Base-by-base conservation (phyloP, 2,797 vertebrate genomes). In the Rhinoraja longicauda region DNA sequence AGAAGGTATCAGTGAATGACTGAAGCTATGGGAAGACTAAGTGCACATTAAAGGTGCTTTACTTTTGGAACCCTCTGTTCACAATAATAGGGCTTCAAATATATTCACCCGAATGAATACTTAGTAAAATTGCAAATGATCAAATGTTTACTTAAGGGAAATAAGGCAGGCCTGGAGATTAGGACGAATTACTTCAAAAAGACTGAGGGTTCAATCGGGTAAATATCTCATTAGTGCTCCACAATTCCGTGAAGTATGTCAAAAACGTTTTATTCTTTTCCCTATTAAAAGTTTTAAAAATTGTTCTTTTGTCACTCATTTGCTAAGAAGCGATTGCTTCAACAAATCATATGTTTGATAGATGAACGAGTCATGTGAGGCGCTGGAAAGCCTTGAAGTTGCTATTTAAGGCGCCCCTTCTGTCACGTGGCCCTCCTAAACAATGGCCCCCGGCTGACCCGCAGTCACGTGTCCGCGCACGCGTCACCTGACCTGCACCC, bases 391-490 rank as follows among this genome's bases (percentile, higher is more conserved):
- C 32, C 5, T 24, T 53, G 7, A 70, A 39, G 21, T 72, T 26
- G 36, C 17, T 90, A 62, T 12, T 64, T 64, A 39, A 19, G 6
- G 8, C 9, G 0, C 24, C 53, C 70, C 72, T 45, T 91, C 64
- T 92, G 24, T 92, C 90, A 92, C 67, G 90, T 75, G 90, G 7
- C 26, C 90, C 1, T 70, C 39, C 45, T 70, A 9, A 53, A 92
- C 90, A 92, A 92, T 92, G 90, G 90, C 90, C 90, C 39, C 67
- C 90, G 26, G 70, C 90, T 92, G 90, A 92, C 90, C 90, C 8
- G 21, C 70, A 29, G 13, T 92, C 36, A 92, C 39, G 2, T 53
- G 36, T 10, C 12, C 24, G 24, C 24, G 19, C 17, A 15, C 12
- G 39, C 67, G 70, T 92, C 90, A 92, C 24, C 24, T 92, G 90